Evolutionary conservation across 2,888 invertebrate genomes (phyloP).

Genomic region (Rambutsinella grinnellia): DNA sequence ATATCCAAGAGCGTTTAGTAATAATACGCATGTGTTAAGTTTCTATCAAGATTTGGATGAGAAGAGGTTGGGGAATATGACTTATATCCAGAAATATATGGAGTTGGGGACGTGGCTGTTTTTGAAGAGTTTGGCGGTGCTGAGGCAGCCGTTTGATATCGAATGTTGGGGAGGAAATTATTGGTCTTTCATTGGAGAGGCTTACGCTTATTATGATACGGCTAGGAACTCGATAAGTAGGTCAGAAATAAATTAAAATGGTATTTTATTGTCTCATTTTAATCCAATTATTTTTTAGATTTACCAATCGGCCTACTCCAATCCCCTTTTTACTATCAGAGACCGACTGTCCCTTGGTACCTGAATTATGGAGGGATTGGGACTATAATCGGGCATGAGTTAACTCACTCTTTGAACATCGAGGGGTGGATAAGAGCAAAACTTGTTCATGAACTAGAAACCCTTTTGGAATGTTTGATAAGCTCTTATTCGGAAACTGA

Average conservation of each 20-base stretch:
- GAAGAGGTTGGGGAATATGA: background rate
- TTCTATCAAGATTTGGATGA: conserved; percentile 48
- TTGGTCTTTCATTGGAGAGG: conserved; percentile 55
- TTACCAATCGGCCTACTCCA: conserved; percentile 58
- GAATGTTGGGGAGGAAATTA: conserved; percentile 48
- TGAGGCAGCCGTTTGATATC: conserved; percentile 50
- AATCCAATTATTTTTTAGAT: conserved; percentile 33
- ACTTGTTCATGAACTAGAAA: conserved; percentile 43
- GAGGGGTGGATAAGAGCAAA: conserved; percentile 57
- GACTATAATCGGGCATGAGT: conserved; percentile 55
- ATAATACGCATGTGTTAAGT: conserved; percentile 25
- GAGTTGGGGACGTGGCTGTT: conserved; percentile 47
- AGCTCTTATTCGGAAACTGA: conserved; percentile 49
- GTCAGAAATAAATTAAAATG: background rate
- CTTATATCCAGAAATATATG: conserved; percentile 51
- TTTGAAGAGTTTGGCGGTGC: conserved; percentile 36
- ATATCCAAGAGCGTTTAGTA: conserved; percentile 46
- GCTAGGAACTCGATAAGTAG: conserved; percentile 58
- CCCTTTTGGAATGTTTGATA: conserved; percentile 51
- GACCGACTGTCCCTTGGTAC: conserved; percentile 38
- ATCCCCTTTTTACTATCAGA: conserved; percentile 52
- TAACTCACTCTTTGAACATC: conserved; percentile 54
- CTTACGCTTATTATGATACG: conserved; percentile 61
- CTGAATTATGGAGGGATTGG: conserved; percentile 55
- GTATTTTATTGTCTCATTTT: background rate